Conservation (phyloP, 2,888 invertebrate species). For the Ochropacha duplaris region DNA sequence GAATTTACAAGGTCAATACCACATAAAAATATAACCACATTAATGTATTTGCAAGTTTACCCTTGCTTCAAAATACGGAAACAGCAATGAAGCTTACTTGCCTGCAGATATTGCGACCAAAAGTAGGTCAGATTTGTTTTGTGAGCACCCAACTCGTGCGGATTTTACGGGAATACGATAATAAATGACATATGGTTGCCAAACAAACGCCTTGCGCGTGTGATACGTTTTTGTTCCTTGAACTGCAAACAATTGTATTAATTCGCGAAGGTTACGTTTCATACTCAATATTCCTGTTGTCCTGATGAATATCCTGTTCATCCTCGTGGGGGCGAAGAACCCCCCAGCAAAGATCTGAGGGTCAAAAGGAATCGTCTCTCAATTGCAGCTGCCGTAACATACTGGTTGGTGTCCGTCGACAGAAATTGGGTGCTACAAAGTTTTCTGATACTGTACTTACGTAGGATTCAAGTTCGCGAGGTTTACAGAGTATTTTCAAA, state of each 20-base stretch:
- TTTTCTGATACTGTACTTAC: too few relatives aligned
- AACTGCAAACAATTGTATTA: constrained; percentile 27
- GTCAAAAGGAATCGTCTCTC: too few relatives aligned
- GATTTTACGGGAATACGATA: constrained; percentile 47
- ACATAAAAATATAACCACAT: not conserved
- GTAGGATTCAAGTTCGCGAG: too few relatives aligned
- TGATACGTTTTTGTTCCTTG: constrained; percentile 21
- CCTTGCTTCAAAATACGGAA: not conserved
- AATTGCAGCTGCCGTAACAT: too few relatives aligned
- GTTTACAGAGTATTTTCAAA: too few relatives aligned
- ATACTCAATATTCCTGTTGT: constrained; percentile 8
- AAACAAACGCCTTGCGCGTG: constrained; percentile 35
- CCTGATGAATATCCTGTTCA: too few relatives aligned
- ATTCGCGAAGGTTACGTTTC: constrained; percentile 7
- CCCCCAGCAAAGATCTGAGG: too few relatives aligned
- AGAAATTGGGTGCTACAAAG: too few relatives aligned
- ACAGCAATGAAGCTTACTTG: constrained; percentile 37
- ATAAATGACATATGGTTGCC: constrained; percentile 45
- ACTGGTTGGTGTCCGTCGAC: too few relatives aligned
- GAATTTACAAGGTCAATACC: not conserved
- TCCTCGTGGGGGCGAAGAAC: too few relatives aligned
- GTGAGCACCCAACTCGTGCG: constrained; percentile 49
- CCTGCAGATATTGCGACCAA: constrained; percentile 45
- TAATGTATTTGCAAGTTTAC: not conserved
- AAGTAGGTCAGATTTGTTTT: constrained; percentile 68